A percentile compares a stretch with the other conserved stretches of the same genome.
These are phyloP conservation scores for Ridgeia piscesae DNA, from an alignment of 1,140 invertebrate genomes.

Conservation along the genomic window DNA sequence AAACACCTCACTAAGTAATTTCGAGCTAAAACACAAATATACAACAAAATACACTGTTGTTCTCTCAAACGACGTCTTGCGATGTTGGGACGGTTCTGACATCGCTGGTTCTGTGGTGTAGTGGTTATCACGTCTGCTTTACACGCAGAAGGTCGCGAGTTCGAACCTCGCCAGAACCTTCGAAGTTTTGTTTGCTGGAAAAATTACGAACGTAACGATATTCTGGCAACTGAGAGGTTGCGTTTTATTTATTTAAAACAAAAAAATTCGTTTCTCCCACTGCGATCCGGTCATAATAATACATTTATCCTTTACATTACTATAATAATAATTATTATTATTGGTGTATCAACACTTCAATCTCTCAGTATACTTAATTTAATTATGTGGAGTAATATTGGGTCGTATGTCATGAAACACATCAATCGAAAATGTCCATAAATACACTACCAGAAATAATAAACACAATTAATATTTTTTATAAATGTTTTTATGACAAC, in stretches of 20 bases:
- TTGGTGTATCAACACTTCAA: too few species aligned
- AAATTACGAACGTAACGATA: background rate
- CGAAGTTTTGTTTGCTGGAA: background rate
- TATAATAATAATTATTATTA: background rate
- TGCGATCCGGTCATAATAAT: background rate
- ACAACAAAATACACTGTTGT: too few species aligned
- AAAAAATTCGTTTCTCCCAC: too few species aligned
- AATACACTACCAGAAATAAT: background rate
- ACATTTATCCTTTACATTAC: background rate
- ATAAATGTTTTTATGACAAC: background rate
- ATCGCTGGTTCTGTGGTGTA: slow-evolving; percentile 13
- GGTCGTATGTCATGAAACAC: background rate
- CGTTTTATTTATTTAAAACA: too few species aligned
- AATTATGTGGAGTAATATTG: background rate
- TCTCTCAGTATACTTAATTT: background rate
- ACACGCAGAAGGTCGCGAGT: slow-evolving; percentile 25
- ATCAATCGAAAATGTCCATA: background rate
- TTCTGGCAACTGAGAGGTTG: too few species aligned
- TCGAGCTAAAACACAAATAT: too few species aligned
- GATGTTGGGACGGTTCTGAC: background rate
- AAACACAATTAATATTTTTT: background rate
- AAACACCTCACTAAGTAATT: too few species aligned
- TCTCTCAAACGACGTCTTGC: background rate
- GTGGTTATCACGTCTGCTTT: slow-evolving; percentile 22
- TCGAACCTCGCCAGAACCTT: slow-evolving; percentile 21